These are phyloP conservation scores for Austrolebias charrua DNA, from an alignment of 2,797 vertebrate species.

Conservation along the genomic window DNA sequence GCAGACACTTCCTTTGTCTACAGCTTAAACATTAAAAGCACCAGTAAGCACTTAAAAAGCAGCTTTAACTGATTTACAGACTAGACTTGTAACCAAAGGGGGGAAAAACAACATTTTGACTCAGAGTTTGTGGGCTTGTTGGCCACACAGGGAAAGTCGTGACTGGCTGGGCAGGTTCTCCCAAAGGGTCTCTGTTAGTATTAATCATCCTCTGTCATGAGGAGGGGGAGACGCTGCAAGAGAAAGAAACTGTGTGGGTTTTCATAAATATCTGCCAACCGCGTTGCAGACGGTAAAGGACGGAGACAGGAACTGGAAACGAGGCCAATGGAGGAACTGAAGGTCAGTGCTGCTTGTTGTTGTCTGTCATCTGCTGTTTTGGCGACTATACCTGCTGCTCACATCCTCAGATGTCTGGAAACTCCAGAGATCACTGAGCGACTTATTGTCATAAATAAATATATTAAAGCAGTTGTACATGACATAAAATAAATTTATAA, in stretches of 20 bases:
- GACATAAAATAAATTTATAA: too few species aligned
- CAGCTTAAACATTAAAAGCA: too few species aligned
- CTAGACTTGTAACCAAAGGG: too few species aligned
- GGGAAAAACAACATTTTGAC: too few species aligned
- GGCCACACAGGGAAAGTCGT: slow-evolving; percentile 14
- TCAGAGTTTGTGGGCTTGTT: slow-evolving; percentile 16
- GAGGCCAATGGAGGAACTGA: slow-evolving; percentile 27
- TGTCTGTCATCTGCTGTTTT: slow-evolving; percentile 47
- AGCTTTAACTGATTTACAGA: too few species aligned
- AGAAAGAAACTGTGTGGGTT: slow-evolving; percentile 20
- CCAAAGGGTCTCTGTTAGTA: slow-evolving; percentile 64
- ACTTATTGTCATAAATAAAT: too few species aligned
- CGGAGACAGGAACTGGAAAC: slow-evolving; percentile 23
- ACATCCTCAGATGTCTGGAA: too few species aligned
- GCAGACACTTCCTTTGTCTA: too few species aligned
- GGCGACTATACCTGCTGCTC: slow-evolving; percentile 2
- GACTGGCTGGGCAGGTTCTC: slow-evolving; percentile 49
- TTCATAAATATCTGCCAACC: slow-evolving; percentile 36
- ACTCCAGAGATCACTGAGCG: neutral
- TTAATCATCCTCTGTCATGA: slow-evolving; percentile 19
- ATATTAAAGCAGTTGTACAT: too few species aligned
- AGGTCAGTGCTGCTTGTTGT: slow-evolving; percentile 50
- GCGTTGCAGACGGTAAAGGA: slow-evolving; percentile 27
- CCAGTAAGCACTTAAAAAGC: too few species aligned
- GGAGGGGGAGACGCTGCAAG: slow-evolving; percentile 10